Percentiles rank a stretch among this genome's conserved stretches.
Conservation (phyloP, 2,113 vertebrate genomes). For the Corydoras maculifer region DNA sequence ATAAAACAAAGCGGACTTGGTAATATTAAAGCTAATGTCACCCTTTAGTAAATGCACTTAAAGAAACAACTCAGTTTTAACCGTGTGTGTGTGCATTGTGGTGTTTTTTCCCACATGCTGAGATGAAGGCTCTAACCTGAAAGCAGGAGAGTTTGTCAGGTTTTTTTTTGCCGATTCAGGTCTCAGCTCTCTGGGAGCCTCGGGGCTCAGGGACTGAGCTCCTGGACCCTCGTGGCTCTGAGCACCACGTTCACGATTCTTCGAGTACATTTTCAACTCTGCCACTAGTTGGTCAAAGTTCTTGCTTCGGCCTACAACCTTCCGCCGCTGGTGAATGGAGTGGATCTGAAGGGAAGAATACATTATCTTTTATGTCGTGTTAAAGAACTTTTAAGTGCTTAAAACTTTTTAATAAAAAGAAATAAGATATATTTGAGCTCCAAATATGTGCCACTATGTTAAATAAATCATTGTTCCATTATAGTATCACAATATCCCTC, state of each 20-base stretch:
- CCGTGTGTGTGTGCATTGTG: no score
- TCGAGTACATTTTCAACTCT: conserved; percentile 77
- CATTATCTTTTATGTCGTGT: no score
- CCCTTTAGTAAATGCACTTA: no score
- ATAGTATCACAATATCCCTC: no score
- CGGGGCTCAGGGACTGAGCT: conserved; percentile 52
- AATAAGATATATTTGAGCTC: no score
- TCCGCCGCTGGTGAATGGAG: conserved; percentile 85
- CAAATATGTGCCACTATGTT: no score
- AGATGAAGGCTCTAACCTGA: conserved; percentile 59
- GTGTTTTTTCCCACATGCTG: no score
- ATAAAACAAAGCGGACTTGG: no score
- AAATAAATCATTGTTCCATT: no score
- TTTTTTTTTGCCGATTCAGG: conserved; percentile 47
- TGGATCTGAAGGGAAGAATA: conserved; percentile 69
- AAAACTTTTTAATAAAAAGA: not conserved
- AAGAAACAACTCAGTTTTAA: no score
- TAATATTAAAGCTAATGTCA: no score
- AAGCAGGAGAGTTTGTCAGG: conserved; percentile 67
- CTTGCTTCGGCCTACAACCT: conserved; percentile 81
- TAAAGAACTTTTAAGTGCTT: no score
- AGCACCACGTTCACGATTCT: conserved; percentile 71
- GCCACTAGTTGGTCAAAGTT: conserved; percentile 88
- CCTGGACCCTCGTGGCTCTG: conserved; percentile 59
- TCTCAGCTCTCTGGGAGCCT: conserved; percentile 51